Evolutionary conservation across 2,888 invertebrate genomes (phyloP).

Genomic region (Trissolcus brochymenae): DNA sequence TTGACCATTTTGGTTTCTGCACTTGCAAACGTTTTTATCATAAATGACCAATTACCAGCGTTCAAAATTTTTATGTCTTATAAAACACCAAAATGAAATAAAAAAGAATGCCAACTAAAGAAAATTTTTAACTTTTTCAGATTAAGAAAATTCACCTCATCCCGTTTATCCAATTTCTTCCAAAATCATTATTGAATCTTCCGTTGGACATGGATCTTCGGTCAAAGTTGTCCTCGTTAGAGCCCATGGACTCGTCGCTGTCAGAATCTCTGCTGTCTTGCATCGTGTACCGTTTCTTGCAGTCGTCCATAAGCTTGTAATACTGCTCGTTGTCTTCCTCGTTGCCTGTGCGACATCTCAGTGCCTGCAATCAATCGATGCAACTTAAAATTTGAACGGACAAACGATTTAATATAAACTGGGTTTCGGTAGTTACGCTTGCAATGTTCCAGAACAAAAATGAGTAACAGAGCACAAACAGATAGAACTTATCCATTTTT

Average conservation of each 20-base stretch:
- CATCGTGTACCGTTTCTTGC: slow-evolving; percentile 74
- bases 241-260: slow-evolving; percentile 64
- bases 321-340: slow-evolving; percentile 80
- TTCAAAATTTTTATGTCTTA: no score
- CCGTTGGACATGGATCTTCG: slow-evolving; percentile 62
- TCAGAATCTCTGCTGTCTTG: slow-evolving; percentile 56
- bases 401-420: not conserved
- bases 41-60: no score
- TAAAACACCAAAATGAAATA: no score
- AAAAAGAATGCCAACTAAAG: no score
- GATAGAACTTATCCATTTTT: slow-evolving; percentile 37
- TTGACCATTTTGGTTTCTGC: slow-evolving; percentile 38
- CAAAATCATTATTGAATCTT: slow-evolving; percentile 33
- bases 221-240: slow-evolving; percentile 65
- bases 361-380: slow-evolving; percentile 70
- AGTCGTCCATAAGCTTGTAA: slow-evolving; percentile 79
- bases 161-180: slow-evolving; percentile 33
- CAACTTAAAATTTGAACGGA: slow-evolving; percentile 11
- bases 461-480: slow-evolving; percentile 22
- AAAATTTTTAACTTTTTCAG: not conserved
- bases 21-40: no score
- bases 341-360: slow-evolving; percentile 80
- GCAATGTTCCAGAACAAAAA: slow-evolving; percentile 26
- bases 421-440: slow-evolving; percentile 26
- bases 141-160: slow-evolving; percentile 15